phyloP scores from a whole-genome alignment of 2,888 invertebrate species.

The Prosopocoilus inquinatus region DNA sequence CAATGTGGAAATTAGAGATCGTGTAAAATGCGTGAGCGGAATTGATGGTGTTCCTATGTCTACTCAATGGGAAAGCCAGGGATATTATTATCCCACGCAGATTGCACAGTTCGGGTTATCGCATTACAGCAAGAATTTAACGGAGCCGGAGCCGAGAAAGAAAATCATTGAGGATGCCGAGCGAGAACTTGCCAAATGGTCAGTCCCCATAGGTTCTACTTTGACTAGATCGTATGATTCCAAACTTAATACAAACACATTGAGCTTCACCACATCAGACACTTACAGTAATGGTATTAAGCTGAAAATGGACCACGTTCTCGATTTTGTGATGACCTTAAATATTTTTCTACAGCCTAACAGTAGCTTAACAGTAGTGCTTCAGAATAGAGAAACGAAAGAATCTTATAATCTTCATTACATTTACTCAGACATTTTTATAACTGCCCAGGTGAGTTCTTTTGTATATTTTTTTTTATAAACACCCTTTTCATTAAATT shows the following conservation, averaged over 20 bases:
- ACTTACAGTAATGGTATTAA: constrained; percentile 67
- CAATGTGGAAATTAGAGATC: constrained; percentile 93
- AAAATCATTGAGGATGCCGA: constrained; percentile 76
- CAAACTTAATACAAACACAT: constrained; percentile 59
- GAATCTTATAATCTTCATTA: constrained; percentile 82
- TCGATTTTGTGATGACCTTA: constrained; percentile 74
- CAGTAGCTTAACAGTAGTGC: constrained; percentile 75
- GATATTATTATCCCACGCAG: constrained; percentile 97
- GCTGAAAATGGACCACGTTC: constrained; percentile 64
- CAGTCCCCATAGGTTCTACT: constrained; percentile 66
- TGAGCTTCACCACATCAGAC: constrained; percentile 76
- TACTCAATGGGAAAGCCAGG: constrained; percentile 94
- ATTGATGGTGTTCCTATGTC: constrained; percentile 92
- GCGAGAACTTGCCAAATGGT: constrained; percentile 67
- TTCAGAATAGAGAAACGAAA: constrained; percentile 76
- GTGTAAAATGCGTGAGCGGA: constrained; percentile 95
- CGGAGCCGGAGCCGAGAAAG: constrained; percentile 76
- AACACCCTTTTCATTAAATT: background rate
- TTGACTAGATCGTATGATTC: constrained; percentile 63
- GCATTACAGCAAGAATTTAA: constrained; percentile 93
- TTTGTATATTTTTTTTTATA: constrained; percentile 2
- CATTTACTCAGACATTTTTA: constrained; percentile 69
- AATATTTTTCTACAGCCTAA: constrained; percentile 73
- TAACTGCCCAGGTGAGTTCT: constrained; percentile 67
- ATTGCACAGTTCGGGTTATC: constrained; percentile 97